Percentiles rank a stretch among this genome's conserved stretches.
These are phyloP conservation scores for Andricus quercusramuli DNA, from an alignment of 2,888 invertebrate species.

Conservation along the genomic window DNA sequence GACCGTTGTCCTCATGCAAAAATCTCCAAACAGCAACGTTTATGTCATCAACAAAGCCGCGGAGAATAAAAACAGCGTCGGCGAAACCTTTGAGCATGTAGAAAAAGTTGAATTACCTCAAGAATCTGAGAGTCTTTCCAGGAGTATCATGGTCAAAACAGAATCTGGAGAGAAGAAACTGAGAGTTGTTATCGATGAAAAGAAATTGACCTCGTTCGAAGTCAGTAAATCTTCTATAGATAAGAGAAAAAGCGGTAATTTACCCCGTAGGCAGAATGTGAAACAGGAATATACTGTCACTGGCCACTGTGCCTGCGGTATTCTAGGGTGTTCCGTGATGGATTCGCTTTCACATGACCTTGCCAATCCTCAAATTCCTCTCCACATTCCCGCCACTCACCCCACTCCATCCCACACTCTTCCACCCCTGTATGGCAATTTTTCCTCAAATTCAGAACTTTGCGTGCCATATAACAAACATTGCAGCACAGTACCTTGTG, in stretches of 20 bases:
- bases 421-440: slow-evolving; percentile 64
- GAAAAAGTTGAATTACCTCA: slow-evolving; percentile 45
- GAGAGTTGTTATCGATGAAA: slow-evolving; percentile 40
- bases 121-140: slow-evolving; percentile 40
- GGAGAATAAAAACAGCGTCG: slow-evolving; percentile 64
- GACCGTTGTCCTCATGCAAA: slow-evolving; percentile 72
- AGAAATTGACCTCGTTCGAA: slow-evolving; percentile 33
- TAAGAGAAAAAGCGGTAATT: slow-evolving; percentile 31
- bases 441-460: slow-evolving; percentile 62
- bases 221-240: not conserved
- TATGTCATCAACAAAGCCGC: slow-evolving; percentile 76
- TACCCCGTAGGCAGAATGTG: slow-evolving; percentile 43
- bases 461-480: slow-evolving; percentile 70
- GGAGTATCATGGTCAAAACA: slow-evolving; percentile 43
- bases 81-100: slow-evolving; percentile 54
- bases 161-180: slow-evolving; percentile 53
- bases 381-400: slow-evolving; percentile 44
- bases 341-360: not conserved
- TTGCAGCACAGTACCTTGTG: slow-evolving; percentile 60
- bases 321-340: not conserved
- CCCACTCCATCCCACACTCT: slow-evolving; percentile 44
- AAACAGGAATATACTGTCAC: slow-evolving; percentile 47
- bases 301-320: not conserved
- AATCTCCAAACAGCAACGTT: slow-evolving; percentile 75
- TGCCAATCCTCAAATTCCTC: slow-evolving; percentile 36